These are phyloP conservation scores for Xerus rutilus DNA, from an alignment of 2,797 vertebrate species.

Conservation along the genomic window DNA sequence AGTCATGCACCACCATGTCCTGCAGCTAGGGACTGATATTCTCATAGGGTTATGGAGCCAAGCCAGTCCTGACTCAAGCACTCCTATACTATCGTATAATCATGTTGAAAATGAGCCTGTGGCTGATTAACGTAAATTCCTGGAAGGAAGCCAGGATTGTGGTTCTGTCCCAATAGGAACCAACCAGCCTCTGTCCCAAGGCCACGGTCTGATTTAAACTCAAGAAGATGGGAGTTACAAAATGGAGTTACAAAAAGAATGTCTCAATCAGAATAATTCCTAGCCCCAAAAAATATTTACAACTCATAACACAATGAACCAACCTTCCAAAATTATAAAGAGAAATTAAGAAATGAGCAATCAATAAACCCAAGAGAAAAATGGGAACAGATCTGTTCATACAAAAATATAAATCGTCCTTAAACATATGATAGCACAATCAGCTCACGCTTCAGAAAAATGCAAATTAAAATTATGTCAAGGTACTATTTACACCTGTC, in stretches of 20 bases:
- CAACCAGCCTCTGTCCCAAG: background rate
- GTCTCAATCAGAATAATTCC: background rate
- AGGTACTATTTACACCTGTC: background rate
- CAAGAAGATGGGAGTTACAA: background rate
- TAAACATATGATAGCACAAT: background rate
- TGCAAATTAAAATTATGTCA: background rate
- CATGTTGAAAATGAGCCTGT: background rate
- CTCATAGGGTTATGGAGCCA: background rate
- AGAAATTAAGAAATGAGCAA: conserved; percentile 18
- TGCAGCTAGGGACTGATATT: too few species aligned
- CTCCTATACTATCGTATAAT: fast-evolving
- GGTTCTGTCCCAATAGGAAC: background rate
- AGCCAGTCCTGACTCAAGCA: background rate
- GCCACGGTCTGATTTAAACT: background rate
- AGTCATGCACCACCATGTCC: too few species aligned
- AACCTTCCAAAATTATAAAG: conserved; percentile 39
- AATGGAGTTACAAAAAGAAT: background rate
- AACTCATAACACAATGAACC: conserved; percentile 2
- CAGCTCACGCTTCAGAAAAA: conserved; percentile 27
- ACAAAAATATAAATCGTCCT: background rate
- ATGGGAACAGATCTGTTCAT: background rate
- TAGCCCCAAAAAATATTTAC: conserved; percentile 19
- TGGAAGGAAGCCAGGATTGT: background rate
- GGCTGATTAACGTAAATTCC: background rate
- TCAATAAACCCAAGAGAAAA: background rate